phyloP scores from a whole-genome alignment of 2,797 vertebrate species.

The Alfaro cultratus region DNA sequence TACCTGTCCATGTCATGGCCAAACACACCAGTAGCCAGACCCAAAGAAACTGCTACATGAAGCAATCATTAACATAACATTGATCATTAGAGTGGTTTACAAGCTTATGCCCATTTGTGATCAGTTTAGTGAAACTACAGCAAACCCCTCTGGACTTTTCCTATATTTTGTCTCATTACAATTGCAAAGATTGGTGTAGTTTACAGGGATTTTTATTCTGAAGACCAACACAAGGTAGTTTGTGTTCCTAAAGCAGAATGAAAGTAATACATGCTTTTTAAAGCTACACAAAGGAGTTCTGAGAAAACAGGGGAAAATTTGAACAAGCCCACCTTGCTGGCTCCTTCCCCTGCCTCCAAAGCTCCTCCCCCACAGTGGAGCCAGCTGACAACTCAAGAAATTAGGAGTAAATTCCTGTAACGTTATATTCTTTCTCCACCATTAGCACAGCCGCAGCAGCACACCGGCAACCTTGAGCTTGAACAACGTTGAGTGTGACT shows the following conservation, averaged over 20 bases:
- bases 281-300: background rate
- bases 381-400: background rate
- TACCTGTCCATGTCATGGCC: constrained; percentile 62
- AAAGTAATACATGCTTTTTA: background rate
- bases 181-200: background rate
- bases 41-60: constrained; percentile 27
- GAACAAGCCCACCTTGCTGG: background rate
- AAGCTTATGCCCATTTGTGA: background rate
- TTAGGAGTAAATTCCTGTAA: background rate
- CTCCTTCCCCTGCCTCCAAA: too few species aligned
- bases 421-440: background rate
- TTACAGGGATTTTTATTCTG: background rate
- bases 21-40: constrained; percentile 48
- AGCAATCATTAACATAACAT: constrained; percentile 14
- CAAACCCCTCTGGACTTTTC: background rate
- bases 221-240: background rate
- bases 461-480: background rate
- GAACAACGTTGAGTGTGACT: background rate
- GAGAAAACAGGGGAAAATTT: background rate
- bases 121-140: background rate
- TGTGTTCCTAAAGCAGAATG: background rate
- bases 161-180: background rate
- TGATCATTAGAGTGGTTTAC: constrained; percentile 15
- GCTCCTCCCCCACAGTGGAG: background rate
- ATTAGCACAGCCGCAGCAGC: background rate